Base-by-base conservation (phyloP, 2,888 invertebrate genomes). In the Theretra japonica region DNA sequence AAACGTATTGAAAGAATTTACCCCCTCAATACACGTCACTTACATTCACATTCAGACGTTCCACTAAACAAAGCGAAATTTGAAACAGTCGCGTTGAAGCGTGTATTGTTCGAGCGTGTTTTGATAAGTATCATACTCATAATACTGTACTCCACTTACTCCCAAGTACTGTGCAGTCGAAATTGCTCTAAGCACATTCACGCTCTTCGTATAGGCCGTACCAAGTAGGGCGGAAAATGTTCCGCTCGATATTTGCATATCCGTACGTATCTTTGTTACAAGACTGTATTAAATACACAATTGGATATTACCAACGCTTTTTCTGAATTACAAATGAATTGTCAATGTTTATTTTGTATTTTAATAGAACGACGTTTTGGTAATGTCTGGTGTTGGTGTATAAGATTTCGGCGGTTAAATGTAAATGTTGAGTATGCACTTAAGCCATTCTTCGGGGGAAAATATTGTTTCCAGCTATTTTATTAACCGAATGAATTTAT, bases 81-180 rank as follows among this genome's bases (percentile, higher is more conserved):
- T 53, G 33, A 65, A 65, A 65, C 65, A 65, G 23, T 17, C 28
- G 60, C 48, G 41, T 65, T 68, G 73, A 76, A 86, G 82, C 75
- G 79, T 76, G 82, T 82, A 86, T 86, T 85, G 84, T 87, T 82
- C 75, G 75, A 75, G 75, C 77, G 80, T 83, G 83, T 65, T 84
- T 86, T 83, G 83, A 83, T 81, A 82, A 85, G 84, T 83, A 82
- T 83, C 84, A 80, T 83, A 77, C 76, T 73, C 79, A 75, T 80
- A 81, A 82, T 80, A 74, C 76, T 41, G 65, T 62, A 62, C 33
- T 23, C 56, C 70, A 70, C 50, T 62, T 56, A 56, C 23, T 56
- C 33, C 56, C 53, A 23, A 70, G 33, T 56, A 72, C 60, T 70
- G 73, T 75, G 77, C 72, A 77, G 75, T 74, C 75, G 74, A 83